Base-by-base conservation (phyloP, 2,888 invertebrate genomes). In the Rhimphoctona megacephalus region DNA sequence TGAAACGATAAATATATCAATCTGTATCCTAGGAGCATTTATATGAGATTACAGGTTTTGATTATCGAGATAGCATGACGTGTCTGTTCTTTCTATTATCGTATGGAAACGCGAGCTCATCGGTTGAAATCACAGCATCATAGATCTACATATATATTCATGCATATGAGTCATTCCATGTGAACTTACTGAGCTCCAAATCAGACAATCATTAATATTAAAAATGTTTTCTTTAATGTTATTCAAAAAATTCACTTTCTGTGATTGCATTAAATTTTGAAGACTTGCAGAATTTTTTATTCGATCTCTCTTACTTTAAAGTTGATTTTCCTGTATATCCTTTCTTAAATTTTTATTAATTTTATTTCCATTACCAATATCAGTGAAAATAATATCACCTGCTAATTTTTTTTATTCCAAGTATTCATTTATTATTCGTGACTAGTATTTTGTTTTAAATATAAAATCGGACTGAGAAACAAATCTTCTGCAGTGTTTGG, bases 31-130 rank as follows among this genome's bases (percentile, higher is more conserved):
- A 43, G 66, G 54, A 70, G 61, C 66, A 72, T 54, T 72, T 43
- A 73, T 83, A 77, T 67, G 72, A 67, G 80, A 86, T 83, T 83
- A 80, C 54, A 80, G 77, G 66, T 64, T 72, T 83, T 57, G 85
- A 86, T 86, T 77, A 83, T 83, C 79, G 46, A 14, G 83, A 83
- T 80, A 76, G 85, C 85, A 86, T 76, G 85, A 66, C 46, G 61
- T 46, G 69, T 52, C 70, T 64, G 83, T 80, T 85, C 82, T 85
- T 85, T 86, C 86, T 81, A 86, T 86, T 80, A 86, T 83, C 83
- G 83, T 82, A 66, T 79, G 70, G 83, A 86, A 83, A 83, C 66
- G 25, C 61, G 76, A 86, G 67, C 76, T 80, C 69, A 83, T 83
- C 83, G 77, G 49, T 39, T 61, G 61, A 25, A 49, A 85, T 54